phyloP scores from a whole-genome alignment of 2,113 vertebrate genomes.

The Acinonyx jubatus region DNA sequence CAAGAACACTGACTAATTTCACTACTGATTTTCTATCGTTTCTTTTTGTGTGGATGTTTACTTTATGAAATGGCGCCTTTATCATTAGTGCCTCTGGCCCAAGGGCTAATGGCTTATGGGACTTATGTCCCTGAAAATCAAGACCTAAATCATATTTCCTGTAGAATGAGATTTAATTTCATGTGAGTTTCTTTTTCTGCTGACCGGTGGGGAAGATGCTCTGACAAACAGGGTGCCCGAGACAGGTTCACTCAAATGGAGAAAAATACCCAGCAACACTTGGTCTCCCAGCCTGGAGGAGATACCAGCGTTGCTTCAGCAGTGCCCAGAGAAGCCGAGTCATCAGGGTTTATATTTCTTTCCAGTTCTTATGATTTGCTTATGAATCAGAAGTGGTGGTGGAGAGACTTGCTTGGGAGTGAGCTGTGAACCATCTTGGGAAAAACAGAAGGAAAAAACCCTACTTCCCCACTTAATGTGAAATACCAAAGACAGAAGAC shows the following conservation, averaged over 20 bases:
- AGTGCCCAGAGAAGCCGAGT: neutral
- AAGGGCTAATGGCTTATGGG: neutral
- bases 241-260: slow-evolving; percentile 53
- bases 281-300: slow-evolving; percentile 37
- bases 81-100: slow-evolving; percentile 18
- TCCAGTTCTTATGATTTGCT: neutral
- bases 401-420: neutral
- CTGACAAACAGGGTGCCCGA: slow-evolving; percentile 2
- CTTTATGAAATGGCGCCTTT: slow-evolving; percentile 7
- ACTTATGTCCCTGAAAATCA: neutral
- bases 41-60: slow-evolving; percentile 46
- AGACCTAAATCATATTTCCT: neutral
- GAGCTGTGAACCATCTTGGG: neutral
- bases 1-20: slow-evolving; percentile 13
- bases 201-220: slow-evolving; percentile 41
- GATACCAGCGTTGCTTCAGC: rapidly evolving
- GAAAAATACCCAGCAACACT: neutral
- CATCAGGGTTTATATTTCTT: neutral
- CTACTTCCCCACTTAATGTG: neutral
- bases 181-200: slow-evolving; percentile 26
- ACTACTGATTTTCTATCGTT: neutral
- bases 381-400: neutral
- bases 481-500: neutral
- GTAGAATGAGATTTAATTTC: slow-evolving; percentile 52
- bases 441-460: neutral